Evolutionary conservation across 2,797 vertebrate species (phyloP).

Genomic region (Spheniscus humboldti): DNA sequence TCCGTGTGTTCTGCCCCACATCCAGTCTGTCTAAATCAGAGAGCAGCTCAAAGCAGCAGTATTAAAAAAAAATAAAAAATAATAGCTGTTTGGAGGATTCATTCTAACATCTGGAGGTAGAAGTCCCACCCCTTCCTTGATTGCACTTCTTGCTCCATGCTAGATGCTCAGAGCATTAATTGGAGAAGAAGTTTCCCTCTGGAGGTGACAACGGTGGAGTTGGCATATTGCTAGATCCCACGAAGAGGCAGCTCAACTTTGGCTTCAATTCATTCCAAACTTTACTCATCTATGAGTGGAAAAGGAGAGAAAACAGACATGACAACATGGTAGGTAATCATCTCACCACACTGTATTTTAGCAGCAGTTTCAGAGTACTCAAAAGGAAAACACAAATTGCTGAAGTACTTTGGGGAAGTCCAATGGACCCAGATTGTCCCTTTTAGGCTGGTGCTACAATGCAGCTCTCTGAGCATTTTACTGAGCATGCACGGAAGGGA

Average conservation of each 20-base stretch:
- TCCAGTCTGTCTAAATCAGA: constrained; percentile 39
- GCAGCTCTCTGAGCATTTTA: background rate
- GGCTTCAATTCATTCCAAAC: constrained; percentile 95
- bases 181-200: constrained; percentile 68
- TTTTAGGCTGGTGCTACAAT: background rate
- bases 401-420: background rate
- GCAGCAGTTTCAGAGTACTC: background rate
- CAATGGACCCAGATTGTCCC: background rate
- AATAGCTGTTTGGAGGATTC: constrained; percentile 48
- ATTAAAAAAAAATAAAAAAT: background rate
- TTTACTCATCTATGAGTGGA: constrained; percentile 86
- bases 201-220: constrained; percentile 70
- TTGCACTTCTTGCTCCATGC: constrained; percentile 18
- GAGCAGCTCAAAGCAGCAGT: constrained; percentile 42
- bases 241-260: constrained; percentile 90
- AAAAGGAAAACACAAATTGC: background rate
- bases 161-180: constrained; percentile 45
- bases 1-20: background rate
- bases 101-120: constrained; percentile 39
- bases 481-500: background rate
- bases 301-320: background rate
- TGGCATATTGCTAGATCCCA: constrained; percentile 74
- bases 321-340: background rate
- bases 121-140: background rate
- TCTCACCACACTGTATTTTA: background rate